phyloP scores from a whole-genome alignment of 1,140 invertebrate species.

The Dreissena rostriformis region DNA sequence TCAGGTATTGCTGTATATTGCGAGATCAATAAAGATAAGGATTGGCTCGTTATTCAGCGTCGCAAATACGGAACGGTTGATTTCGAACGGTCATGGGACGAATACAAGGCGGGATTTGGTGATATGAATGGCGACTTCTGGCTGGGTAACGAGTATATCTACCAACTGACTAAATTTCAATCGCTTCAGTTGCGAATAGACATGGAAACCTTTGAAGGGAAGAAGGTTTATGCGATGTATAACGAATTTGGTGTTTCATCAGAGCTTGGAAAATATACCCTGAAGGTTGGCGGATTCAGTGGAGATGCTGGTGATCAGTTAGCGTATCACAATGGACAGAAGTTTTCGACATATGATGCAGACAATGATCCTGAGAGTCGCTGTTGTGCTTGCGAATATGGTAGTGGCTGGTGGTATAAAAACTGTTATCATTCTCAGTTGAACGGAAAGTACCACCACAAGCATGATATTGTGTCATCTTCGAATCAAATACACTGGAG shows the following conservation, averaged over 20 bases:
- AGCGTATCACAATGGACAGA: neutral
- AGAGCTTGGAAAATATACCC: neutral
- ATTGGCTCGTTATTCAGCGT: too few species aligned
- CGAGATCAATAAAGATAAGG: too few species aligned
- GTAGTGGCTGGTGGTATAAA: conserved; percentile 19
- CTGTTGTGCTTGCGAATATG: neutral
- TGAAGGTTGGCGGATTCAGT: neutral
- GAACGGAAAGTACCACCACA: neutral
- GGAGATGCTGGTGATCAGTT: conserved; percentile 7
- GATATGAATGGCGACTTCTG: too few species aligned
- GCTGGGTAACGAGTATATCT: too few species aligned
- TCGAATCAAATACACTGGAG: too few species aligned
- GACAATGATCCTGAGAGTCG: conserved; percentile 10
- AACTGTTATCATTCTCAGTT: neutral
- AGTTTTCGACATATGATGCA: conserved; percentile 10
- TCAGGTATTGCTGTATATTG: too few species aligned
- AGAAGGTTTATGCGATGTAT: conserved; percentile 1
- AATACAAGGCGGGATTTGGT: too few species aligned
- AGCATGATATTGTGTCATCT: neutral
- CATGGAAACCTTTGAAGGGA: neutral
- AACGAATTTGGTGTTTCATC: neutral
- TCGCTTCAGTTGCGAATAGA: conserved; percentile 2
- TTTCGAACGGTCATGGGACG: too few species aligned
- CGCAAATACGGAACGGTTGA: too few species aligned
- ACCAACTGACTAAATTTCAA: neutral